Evolutionary conservation across 1,140 invertebrate species (phyloP), one percentile per base, ranked within the genome.

Genomic region (Chlorops oryzae): DNA sequence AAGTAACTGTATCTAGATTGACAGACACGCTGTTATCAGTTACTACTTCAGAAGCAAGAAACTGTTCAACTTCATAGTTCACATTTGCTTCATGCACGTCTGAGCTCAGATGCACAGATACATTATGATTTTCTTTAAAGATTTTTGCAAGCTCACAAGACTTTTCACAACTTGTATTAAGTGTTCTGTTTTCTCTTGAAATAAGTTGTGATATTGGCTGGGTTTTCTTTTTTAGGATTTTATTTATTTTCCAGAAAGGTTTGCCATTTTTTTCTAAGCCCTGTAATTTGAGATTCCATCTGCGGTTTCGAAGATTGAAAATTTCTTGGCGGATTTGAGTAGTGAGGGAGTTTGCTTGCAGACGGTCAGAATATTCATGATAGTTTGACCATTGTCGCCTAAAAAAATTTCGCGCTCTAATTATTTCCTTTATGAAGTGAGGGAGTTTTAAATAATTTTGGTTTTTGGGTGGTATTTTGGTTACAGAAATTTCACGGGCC

Each of bases 171-270:
- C 18, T 37, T 7, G 35, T 37, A n/a, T 37, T 15, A 5, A 37
- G 35, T 7, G n/a, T n/a, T 15, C 5, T 37, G n/a, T 37, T 37
- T 6, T n/a, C n/a, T n/a, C n/a, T n/a, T 7, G 35, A 7, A 6
- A 37, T 7, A 37, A 37, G n/a, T 5, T n/a, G 35, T 6, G 35
- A 18, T 15, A 37, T 37, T 6, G 5, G n/a, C 7, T 32, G 7
- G 13, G 7, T 32, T 32, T 32, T 32, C 28, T 32, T 32, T n/a
- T n/a, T 37, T 18, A 37, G 6, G n/a, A 37, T 7, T 37, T 37
- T 37, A n/a, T n/a, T 37, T 37, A 37, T 37, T 15, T 37, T 37
- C 35, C 35, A 37, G n/a, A 37, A 37, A 37, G 35, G 35, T n/a
- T 37, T 37, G 5, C n/a, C n/a, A 6, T 18, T 37, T 37, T 37